Evolutionary conservation across 2,888 invertebrate species (phyloP).

Genomic region (Drosophila algonquin): DNA sequence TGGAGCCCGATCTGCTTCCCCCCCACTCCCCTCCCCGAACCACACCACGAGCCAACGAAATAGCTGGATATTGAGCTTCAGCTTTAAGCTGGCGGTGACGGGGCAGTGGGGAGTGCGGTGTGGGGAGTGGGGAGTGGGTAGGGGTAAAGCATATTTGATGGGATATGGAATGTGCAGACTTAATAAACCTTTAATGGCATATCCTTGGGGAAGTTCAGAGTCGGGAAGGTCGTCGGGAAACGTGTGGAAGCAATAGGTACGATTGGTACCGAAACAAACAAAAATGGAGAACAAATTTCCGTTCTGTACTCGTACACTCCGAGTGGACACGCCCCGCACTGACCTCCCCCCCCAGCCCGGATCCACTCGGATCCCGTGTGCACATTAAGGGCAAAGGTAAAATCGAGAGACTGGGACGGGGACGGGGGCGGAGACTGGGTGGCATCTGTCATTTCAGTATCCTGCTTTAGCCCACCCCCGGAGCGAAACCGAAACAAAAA

Average conservation of each 20-base stretch:
- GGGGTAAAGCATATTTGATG: not conserved
- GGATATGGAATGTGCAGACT: not conserved
- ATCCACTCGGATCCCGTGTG: not conserved
- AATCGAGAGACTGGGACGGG: slow-evolving; percentile 15
- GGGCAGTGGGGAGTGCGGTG: too few relatives aligned
- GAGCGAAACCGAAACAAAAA: not conserved
- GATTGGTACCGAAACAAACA: not conserved
- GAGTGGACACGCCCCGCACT: not conserved
- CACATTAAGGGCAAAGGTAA: not conserved
- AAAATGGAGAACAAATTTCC: not conserved
- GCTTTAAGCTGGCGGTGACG: slow-evolving; percentile 34
- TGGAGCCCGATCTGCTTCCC: slow-evolving; percentile 13
- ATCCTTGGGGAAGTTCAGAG: not conserved
- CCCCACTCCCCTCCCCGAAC: too few relatives aligned
- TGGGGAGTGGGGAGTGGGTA: not conserved
- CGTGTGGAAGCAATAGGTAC: too few relatives aligned
- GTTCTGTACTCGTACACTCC: not conserved
- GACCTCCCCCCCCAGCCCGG: not conserved
- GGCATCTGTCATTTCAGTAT: slow-evolving; percentile 23
- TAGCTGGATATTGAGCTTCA: slow-evolving; percentile 3
- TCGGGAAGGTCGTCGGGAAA: not conserved
- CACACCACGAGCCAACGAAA: not conserved
- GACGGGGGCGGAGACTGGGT: too few relatives aligned
- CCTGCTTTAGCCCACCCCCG: not conserved
- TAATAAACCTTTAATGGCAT: not conserved